Evolutionary conservation across 2,888 invertebrate genomes (phyloP), one percentile per base, ranked within the genome.

Genomic region (Diploptera punctata): DNA sequence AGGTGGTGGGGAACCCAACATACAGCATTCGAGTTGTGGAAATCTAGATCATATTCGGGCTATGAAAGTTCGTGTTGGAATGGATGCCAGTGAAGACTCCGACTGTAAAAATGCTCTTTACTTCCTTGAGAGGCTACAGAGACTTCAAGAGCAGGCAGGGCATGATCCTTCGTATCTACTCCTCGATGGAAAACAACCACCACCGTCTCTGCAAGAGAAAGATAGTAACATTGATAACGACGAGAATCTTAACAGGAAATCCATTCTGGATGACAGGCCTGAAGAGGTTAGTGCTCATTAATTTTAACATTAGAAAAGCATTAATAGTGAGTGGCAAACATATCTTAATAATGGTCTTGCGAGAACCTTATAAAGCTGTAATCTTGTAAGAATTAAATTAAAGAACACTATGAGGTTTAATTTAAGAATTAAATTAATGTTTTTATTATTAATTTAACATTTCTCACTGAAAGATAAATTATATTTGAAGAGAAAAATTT

Each of bases 61-160:
- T 9, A 3, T 65, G 29, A 65, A 47, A 21, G n/a, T 24, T 24
- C 21, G 18, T 26, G 26, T 65, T 7, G 26, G 44, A 9, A 47
- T 65, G 26, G 65, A 65, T 10, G 29, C 26, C 26, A 44, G 65
- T 44, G 47, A 44, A 13, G 69, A 68, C 33, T 31, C 21, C 0
- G 70, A 52, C 24, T 24, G 31, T 13, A 75, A 74, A 47, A 71
- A 73, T 24, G 72, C 74, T 3, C 60, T 65, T 38, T 76, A 76
- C 52, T 83, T 81, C 77, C 75, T 79, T 75, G 81, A 81, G 73
- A 78, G 81, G 69, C 77, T 84, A 57, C 79, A 80, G 67, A 76
- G 75, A 26, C 77, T 83, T 13, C 78, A 83, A 33, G 80, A 81
- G 0, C 78, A 78, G 67, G 82, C 81, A 76, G 83, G 83, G n/a